Percentiles rank a stretch among this genome's conserved stretches.
These are phyloP conservation scores for Delichon dasypus DNA, from an alignment of 2,797 vertebrate genomes.

Conservation along the genomic window DNA sequence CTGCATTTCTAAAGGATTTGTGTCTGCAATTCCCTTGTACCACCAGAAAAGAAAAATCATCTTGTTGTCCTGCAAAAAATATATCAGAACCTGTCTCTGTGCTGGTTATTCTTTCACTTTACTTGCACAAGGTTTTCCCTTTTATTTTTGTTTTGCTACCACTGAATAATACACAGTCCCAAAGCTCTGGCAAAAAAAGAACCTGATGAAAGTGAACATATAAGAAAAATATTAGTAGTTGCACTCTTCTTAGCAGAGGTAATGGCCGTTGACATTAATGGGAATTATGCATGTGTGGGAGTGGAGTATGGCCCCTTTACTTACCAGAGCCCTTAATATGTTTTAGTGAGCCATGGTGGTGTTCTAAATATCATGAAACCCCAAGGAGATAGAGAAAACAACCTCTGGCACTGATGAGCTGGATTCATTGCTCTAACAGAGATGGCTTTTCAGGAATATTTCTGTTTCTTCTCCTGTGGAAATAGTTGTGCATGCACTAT, in stretches of 20 bases:
- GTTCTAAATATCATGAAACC: constrained; percentile 63
- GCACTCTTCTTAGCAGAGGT: constrained; percentile 38
- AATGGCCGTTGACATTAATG: constrained; percentile 61
- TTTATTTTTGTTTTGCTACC: constrained; percentile 56
- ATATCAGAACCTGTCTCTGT: not conserved
- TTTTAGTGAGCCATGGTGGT: constrained; percentile 66
- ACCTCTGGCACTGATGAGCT: constrained; percentile 55
- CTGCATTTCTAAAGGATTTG: not conserved
- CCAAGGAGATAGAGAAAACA: constrained; percentile 59
- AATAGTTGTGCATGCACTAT: not conserved
- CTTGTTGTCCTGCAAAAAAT: not conserved
- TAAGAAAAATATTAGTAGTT: constrained; percentile 62
- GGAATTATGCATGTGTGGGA: constrained; percentile 56
- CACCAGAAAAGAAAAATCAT: not conserved
- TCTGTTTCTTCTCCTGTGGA: not conserved
- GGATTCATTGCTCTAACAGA: constrained; percentile 65
- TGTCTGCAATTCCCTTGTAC: not conserved
- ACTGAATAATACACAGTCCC: constrained; percentile 10
- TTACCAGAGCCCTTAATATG: constrained; percentile 64
- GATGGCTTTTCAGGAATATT: constrained; percentile 20
- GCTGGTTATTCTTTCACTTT: not conserved
- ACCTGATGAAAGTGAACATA: constrained; percentile 48
- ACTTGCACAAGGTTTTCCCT: not conserved
- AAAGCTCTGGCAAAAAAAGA: constrained; percentile 21
- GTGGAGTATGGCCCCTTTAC: constrained; percentile 38